Evolutionary conservation across 2,888 invertebrate genomes (phyloP).

Genomic region (Penaeus monodon): DNA sequence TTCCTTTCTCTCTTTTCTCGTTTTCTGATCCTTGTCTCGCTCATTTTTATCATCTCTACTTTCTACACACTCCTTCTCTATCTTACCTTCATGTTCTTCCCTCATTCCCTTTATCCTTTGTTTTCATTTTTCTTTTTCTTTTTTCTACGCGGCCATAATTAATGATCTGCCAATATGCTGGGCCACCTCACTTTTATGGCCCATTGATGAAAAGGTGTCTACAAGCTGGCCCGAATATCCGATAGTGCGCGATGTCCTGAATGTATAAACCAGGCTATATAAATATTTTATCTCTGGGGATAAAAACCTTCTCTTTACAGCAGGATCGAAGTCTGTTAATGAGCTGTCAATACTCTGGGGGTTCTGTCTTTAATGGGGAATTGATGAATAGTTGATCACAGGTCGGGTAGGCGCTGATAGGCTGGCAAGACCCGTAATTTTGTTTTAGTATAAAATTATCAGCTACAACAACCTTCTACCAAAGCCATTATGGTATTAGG

Average conservation of each 20-base stretch:
- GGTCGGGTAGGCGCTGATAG: background rate
- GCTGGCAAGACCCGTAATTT: background rate
- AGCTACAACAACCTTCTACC: background rate
- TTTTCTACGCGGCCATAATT: background rate
- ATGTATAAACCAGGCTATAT: constrained; percentile 7
- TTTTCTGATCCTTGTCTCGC: too few species aligned
- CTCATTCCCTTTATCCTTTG: too few species aligned
- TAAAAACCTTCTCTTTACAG: background rate
- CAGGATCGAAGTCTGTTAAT: background rate
- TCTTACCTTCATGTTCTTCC: too few species aligned
- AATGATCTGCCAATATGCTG: background rate
- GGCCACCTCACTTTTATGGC: constrained; percentile 4
- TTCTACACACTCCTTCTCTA: too few species aligned
- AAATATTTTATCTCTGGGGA: background rate
- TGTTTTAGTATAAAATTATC: constrained; percentile 17
- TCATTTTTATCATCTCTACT: too few species aligned
- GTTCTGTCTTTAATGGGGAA: background rate
- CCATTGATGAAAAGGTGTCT: constrained; percentile 10
- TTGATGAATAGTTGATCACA: constrained; percentile 4
- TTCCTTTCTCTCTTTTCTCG: too few species aligned
- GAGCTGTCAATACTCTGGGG: constrained; percentile 5
- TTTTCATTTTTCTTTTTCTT: background rate
- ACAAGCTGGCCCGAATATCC: background rate
- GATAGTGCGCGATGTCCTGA: background rate
- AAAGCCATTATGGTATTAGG: background rate